A percentile compares a stretch with the other conserved stretches of the same genome.
These are phyloP conservation scores for Aphis gossypii DNA, from an alignment of 1,140 invertebrate species.

Conservation along the genomic window DNA sequence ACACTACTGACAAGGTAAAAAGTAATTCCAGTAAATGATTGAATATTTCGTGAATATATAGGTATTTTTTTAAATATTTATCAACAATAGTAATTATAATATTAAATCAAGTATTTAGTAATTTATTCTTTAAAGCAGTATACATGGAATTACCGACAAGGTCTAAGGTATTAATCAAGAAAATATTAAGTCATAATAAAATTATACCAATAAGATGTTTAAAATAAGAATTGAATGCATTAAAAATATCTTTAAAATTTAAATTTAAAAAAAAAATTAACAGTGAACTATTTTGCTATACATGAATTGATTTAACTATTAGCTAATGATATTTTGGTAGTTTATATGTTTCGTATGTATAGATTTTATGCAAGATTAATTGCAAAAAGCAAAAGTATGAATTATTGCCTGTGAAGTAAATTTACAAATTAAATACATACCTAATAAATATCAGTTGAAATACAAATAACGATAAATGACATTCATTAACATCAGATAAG, in stretches of 20 bases:
- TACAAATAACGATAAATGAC: background rate
- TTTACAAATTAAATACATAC: background rate
- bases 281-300: background rate
- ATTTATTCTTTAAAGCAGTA: background rate
- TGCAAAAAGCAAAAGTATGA: background rate
- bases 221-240: background rate
- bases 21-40: background rate
- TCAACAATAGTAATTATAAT: background rate
- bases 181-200: background rate
- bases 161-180: background rate
- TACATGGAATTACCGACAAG: background rate
- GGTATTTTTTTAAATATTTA: background rate
- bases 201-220: background rate
- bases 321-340: background rate
- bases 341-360: background rate
- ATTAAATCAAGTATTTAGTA: background rate
- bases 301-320: background rate
- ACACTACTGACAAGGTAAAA: background rate
- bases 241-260: background rate
- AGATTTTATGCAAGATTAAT: background rate
- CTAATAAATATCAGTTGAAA: background rate
- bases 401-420: background rate
- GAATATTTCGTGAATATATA: background rate
- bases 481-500: background rate
- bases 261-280: background rate